Evolutionary conservation across 1,140 invertebrate species (phyloP), one percentile per base, ranked within the genome.

Genomic region (Anoplophora glabripennis): DNA sequence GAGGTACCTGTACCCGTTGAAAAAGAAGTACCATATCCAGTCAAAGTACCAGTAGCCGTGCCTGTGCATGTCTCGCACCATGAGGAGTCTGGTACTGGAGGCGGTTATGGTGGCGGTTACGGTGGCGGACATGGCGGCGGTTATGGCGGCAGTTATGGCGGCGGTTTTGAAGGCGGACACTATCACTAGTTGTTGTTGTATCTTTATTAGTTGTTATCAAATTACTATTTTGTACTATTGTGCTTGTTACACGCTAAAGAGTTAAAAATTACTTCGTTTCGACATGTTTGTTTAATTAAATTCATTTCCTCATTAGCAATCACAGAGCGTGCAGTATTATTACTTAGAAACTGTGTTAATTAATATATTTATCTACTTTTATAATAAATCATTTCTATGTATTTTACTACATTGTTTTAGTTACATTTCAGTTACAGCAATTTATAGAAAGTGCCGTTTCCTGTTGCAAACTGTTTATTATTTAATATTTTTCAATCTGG

Each of bases 11-110:
- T 84, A 10, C 86, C 88, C 14, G 82, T 90, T 1, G 83, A 89
- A 64, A 90, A 89, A 70, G 86, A 86, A 67, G 84, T 90, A 5
- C 88, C 88, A 9, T 82, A 84, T 57, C 86, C 88, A 8, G 85
- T 89, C 15, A 84, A 84, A 57, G 76, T 84, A 17, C 84, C 83
- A 10, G 79, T 85, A n/a, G 80, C 80, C 51, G 63, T 80, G 57
- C 77, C 79, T 54, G 67, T 77, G 7, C 72, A 78, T 48, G 63
- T 74, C 15, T 74, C 76, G 4, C 73, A 77, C 15, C 69, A 79
- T 42, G 59, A 64, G n/a, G 57, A 60, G n/a, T 46, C 53, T 33
- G 35, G 34, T n/a, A 53, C 59, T 28, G 63, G 61, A 11, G 63
- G 63, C 17, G 52, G 33, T 17, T 37, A 53, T 18, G 62, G 54